These are phyloP conservation scores for Bubo blakistoni DNA, from an alignment of 2,113 vertebrate species.

Conservation along the genomic window DNA sequence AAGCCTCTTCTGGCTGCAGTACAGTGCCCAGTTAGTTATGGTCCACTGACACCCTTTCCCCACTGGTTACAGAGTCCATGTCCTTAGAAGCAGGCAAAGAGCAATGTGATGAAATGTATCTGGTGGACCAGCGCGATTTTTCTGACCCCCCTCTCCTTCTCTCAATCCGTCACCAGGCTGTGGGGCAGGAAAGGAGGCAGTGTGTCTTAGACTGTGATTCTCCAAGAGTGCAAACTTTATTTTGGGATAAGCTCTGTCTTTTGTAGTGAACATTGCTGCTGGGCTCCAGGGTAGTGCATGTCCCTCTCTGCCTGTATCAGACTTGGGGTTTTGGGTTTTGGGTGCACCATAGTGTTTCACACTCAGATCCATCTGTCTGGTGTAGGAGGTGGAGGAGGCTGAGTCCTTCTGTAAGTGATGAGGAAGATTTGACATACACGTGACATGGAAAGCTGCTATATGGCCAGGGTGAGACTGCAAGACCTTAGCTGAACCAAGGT, in stretches of 20 bases:
- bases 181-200: background rate
- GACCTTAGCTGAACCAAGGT: background rate
- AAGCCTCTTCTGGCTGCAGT: background rate
- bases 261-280: background rate
- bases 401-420: background rate
- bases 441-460: background rate
- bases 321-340: background rate
- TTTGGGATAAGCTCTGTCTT: background rate
- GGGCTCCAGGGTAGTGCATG: background rate
- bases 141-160: background rate
- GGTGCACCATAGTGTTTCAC: background rate
- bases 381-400: background rate
- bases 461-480: background rate
- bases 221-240: background rate
- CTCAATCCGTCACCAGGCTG: accelerated
- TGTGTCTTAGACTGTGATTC: background rate
- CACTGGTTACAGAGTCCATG: background rate
- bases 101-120: accelerated
- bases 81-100: background rate
- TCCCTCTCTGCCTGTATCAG: background rate
- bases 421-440: background rate
- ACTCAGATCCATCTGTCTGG: background rate
- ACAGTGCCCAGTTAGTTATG: background rate
- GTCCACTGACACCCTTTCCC: background rate
- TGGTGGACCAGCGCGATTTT: background rate